Evolutionary conservation across 1,140 invertebrate species (phyloP).

Genomic region (Pogonomyrmex californicus): DNA sequence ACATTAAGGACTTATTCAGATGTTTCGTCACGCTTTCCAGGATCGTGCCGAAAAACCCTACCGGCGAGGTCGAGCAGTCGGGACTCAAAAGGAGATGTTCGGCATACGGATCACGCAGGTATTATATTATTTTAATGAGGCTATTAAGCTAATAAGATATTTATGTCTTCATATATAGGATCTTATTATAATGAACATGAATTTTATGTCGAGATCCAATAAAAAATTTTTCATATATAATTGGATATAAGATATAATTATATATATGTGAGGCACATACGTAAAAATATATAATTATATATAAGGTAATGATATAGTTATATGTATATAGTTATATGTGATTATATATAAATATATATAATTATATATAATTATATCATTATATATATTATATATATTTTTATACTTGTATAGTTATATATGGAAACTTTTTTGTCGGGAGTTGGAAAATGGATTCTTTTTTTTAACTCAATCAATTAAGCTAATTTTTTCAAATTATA

Average conservation of each 20-base stretch:
- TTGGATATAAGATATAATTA: too few species aligned
- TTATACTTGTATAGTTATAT: too few species aligned
- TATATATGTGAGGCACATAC: background rate
- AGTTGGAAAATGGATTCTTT: too few species aligned
- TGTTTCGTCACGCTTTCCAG: constrained; percentile 91
- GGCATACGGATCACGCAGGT: constrained; percentile 89
- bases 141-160: background rate
- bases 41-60: constrained; percentile 88
- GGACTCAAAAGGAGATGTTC: constrained; percentile 91
- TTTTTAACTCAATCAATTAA: too few species aligned
- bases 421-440: too few species aligned
- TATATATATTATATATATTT: too few species aligned
- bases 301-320: too few species aligned
- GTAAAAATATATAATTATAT: background rate
- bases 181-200: background rate
- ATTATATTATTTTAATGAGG: constrained; percentile 25
- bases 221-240: too few species aligned
- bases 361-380: too few species aligned
- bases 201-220: background rate
- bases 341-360: too few species aligned
- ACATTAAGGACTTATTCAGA: constrained; percentile 92
- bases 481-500: background rate
- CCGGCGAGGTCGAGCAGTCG: constrained; percentile 88
- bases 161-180: background rate
- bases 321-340: too few species aligned